Evolutionary conservation across 2,113 vertebrate species (phyloP).

Genomic region (Saccopteryx bilineata): DNA sequence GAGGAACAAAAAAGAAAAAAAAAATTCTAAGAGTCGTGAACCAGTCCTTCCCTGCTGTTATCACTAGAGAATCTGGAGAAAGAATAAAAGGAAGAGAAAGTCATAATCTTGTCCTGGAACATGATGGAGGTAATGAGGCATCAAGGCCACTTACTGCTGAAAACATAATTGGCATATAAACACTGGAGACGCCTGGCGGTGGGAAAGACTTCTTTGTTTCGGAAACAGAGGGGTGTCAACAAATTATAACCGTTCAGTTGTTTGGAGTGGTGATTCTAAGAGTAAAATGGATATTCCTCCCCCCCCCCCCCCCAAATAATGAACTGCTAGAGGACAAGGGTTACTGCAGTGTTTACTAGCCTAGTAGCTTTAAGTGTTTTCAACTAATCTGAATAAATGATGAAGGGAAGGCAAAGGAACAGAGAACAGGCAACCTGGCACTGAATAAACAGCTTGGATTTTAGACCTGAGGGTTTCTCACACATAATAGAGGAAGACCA

Average conservation of each 20-base stretch:
- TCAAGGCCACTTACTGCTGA: conserved; percentile 76
- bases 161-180: conserved; percentile 69
- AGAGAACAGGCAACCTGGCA: not conserved
- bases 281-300: not conserved
- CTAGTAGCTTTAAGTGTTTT: conserved; percentile 33
- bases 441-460: not conserved
- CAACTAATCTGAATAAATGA: conserved; percentile 7
- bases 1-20: not conserved
- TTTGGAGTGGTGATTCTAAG: not conserved
- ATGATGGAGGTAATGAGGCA: conserved; percentile 69
- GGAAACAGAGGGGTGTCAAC: conserved; percentile 61
- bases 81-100: conserved; percentile 56
- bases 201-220: conserved; percentile 77
- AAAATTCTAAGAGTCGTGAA: conserved; percentile 45
- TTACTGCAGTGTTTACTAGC: not conserved
- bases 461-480: not conserved
- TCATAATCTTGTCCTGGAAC: conserved; percentile 68
- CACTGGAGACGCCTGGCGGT: conserved; percentile 48
- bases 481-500: not conserved
- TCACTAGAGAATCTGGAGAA: conserved; percentile 75
- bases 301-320: not conserved
- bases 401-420: not conserved
- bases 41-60: conserved; percentile 62
- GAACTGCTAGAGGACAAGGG: not conserved
- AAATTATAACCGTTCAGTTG: conserved; percentile 66